A percentile compares a stretch with the other conserved stretches of the same genome.
Evolutionary conservation across 2,797 vertebrate genomes (phyloP).

Genomic region (Mus caroli): DNA sequence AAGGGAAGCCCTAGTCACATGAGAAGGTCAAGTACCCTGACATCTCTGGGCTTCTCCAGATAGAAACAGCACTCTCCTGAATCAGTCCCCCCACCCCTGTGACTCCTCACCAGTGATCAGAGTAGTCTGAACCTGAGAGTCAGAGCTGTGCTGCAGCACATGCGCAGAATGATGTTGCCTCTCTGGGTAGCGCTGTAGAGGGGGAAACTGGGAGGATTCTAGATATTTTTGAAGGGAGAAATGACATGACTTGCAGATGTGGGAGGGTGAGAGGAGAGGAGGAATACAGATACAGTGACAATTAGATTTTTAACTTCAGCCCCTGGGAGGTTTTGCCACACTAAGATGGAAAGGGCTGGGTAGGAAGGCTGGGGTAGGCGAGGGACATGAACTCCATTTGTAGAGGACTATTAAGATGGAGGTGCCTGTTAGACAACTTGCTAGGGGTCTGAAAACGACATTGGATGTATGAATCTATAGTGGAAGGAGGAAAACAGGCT

Average conservation of each 20-base stretch:
- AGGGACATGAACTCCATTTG: conserved; percentile 41
- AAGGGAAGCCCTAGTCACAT: not conserved
- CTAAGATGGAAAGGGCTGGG: not conserved
- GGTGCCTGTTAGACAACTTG: not conserved
- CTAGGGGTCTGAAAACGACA: not conserved
- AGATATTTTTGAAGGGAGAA: conserved; percentile 65
- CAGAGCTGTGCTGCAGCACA: not conserved
- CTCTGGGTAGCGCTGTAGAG: not conserved
- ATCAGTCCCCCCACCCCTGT: not conserved
- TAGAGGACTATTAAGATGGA: conserved; percentile 26
- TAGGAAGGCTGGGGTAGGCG: not conserved
- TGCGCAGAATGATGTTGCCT: not conserved
- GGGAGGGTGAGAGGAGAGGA: conserved; percentile 66
- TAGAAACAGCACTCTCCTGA: not conserved
- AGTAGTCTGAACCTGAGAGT: not conserved
- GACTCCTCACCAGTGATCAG: not conserved
- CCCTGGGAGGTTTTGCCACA: conserved; percentile 41
- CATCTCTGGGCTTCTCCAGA: not conserved
- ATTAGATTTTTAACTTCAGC: conserved; percentile 45
- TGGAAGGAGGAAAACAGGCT: not conserved
- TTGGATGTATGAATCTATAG: not conserved
- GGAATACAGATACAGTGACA: conserved; percentile 7
- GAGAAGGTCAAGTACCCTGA: accelerated
- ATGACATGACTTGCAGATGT: conserved; percentile 71
- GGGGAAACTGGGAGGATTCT: conserved; percentile 33